These are phyloP conservation scores for Dipodomys stephensi DNA, from an alignment of 2,113 vertebrate genomes.

Conservation along the genomic window DNA sequence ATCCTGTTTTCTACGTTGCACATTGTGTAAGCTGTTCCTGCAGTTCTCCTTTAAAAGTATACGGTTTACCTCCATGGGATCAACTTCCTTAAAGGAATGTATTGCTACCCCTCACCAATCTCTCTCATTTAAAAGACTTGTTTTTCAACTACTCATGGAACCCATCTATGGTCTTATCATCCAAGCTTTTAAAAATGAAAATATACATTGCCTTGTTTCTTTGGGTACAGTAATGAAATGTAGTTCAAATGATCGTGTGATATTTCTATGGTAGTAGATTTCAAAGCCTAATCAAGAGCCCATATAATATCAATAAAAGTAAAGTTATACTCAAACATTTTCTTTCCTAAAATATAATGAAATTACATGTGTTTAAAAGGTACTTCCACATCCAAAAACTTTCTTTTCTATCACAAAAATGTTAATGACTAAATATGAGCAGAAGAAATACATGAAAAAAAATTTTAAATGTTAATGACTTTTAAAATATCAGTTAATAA, in stretches of 20 bases:
- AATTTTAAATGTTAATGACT: neutral
- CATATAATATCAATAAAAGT: neutral
- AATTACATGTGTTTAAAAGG: neutral
- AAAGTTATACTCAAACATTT: constrained; percentile 24
- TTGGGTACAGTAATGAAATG: constrained; percentile 48
- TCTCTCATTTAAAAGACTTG: neutral
- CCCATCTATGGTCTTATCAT: constrained; percentile 63
- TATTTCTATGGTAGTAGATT: neutral
- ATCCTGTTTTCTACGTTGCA: constrained; percentile 68
- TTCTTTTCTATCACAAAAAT: neutral
- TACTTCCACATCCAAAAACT: neutral
- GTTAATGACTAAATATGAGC: neutral
- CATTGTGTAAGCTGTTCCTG: constrained; percentile 61
- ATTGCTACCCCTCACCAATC: constrained; percentile 54
- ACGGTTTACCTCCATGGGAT: constrained; percentile 53
- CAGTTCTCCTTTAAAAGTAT: constrained; percentile 70
- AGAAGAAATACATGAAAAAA: neutral
- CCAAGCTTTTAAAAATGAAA: constrained; percentile 43
- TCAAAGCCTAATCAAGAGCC: constrained; percentile 24
- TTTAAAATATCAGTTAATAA: neutral
- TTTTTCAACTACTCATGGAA: constrained; percentile 60
- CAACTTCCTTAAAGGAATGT: constrained; percentile 75
- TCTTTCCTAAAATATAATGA: constrained; percentile 3
- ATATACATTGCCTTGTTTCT: constrained; percentile 62
- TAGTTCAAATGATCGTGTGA: neutral